Conservation (phyloP, 2,888 invertebrate genomes). For the Coelinius sp. region DNA sequence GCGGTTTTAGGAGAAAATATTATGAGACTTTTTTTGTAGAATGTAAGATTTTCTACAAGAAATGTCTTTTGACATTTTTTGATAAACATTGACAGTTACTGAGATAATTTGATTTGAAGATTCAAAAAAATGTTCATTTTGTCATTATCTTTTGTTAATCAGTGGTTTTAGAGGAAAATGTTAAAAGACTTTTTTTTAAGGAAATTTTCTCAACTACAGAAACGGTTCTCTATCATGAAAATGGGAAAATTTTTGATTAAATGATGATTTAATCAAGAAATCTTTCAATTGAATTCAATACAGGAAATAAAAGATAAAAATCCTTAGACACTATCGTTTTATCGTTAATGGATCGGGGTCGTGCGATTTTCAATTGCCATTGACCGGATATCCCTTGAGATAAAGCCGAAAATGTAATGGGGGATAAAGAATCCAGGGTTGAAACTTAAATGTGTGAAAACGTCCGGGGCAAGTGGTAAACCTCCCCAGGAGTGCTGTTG, state of each 20-base stretch:
- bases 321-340: neutral
- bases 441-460: constrained; percentile 14
- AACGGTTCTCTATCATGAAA: too few relatives aligned
- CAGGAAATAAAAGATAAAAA: neutral
- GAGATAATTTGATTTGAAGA: too few relatives aligned
- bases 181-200: too few relatives aligned
- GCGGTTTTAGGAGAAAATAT: too few relatives aligned
- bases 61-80: too few relatives aligned
- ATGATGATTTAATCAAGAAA: neutral
- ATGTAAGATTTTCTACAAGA: too few relatives aligned
- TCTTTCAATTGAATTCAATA: neutral
- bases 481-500: constrained; percentile 52
- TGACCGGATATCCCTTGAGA: neutral
- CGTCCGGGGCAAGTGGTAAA: constrained; percentile 47
- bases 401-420: neutral
- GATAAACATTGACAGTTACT: too few relatives aligned
- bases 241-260: neutral
- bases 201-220: too few relatives aligned
- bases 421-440: neutral
- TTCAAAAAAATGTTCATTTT: too few relatives aligned
- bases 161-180: too few relatives aligned
- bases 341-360: constrained; percentile 13
- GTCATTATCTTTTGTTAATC: too few relatives aligned
- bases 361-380: neutral
- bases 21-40: too few relatives aligned